Evolutionary conservation across 2,113 vertebrate species (phyloP).

Genomic region (Hypocryptadius cinnamomeus): DNA sequence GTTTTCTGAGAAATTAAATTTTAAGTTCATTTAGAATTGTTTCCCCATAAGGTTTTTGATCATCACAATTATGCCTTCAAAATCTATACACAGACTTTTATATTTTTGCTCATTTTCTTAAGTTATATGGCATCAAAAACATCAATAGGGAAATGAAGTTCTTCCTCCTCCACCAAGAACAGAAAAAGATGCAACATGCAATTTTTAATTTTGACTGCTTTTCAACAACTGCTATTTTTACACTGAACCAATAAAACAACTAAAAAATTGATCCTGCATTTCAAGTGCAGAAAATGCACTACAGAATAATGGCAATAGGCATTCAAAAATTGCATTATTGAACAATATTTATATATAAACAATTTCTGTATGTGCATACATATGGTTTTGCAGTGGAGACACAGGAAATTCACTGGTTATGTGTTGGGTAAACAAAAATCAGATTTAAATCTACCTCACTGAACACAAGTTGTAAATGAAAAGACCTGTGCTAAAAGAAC

Average conservation of each 20-base stretch:
- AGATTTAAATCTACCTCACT: not conserved
- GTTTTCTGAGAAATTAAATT: not conserved
- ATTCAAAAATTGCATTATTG: not conserved
- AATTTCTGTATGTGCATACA: not conserved
- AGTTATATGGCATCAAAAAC: not conserved
- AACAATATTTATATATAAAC: not conserved
- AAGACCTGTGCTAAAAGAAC: not conserved
- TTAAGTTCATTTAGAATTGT: not conserved
- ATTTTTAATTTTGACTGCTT: not conserved
- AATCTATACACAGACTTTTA: not conserved
- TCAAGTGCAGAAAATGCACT: not conserved
- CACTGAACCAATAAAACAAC: not conserved
- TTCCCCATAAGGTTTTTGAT: not conserved
- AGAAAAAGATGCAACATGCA: not conserved
- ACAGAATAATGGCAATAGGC: not conserved
- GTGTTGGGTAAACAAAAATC: not conserved
- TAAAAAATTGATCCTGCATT: not conserved
- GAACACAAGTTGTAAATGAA: not conserved
- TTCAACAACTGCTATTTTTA: not conserved
- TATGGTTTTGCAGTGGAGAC: not conserved
- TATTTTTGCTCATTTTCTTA: not conserved
- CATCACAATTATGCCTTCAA: not conserved
- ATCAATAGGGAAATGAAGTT: not conserved
- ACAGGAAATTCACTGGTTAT: not conserved
- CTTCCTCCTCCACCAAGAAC: not conserved